These are phyloP conservation scores for Vanessa cardui DNA, from an alignment of 2,888 invertebrate genomes.

Conservation along the genomic window DNA sequence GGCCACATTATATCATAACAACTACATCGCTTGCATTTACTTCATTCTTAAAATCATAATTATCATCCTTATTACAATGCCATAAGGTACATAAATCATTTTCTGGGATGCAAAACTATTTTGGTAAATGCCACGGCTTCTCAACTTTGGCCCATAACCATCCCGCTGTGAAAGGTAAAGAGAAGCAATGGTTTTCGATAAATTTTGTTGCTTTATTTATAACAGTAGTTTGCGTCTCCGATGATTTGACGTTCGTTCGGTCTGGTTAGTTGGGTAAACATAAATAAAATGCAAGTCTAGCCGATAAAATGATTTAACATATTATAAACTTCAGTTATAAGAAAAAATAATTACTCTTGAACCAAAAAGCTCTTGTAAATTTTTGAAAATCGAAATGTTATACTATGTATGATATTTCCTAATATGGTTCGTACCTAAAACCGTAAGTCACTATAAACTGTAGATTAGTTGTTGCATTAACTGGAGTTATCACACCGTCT, in stretches of 20 bases:
- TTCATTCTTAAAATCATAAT: constrained; percentile 21
- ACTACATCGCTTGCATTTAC: constrained; percentile 36
- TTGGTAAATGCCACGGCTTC: constrained; percentile 54
- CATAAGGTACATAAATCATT: constrained; percentile 20
- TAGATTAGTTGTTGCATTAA: no score
- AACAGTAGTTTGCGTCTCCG: constrained; percentile 50
- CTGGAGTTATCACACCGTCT: no score
- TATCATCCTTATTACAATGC: constrained; percentile 33
- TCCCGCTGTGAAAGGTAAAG: constrained; percentile 71
- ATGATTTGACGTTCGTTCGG: constrained; percentile 45
- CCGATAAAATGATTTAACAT: no score
- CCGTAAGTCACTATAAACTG: no score
- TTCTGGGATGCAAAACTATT: constrained; percentile 29
- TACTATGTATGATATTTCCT: no score
- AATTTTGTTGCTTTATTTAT: constrained; percentile 60
- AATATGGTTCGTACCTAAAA: no score
- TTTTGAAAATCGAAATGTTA: no score
- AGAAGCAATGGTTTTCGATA: constrained; percentile 62
- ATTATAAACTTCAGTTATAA: no score
- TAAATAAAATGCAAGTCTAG: background rate
- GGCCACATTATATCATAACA: constrained; percentile 61
- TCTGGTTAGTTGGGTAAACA: background rate
- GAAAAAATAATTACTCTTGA: no score
- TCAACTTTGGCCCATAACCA: constrained; percentile 66
- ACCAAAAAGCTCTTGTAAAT: no score